Base-by-base conservation (phyloP, 1,140 invertebrate species). In the Ips typographus region DNA sequence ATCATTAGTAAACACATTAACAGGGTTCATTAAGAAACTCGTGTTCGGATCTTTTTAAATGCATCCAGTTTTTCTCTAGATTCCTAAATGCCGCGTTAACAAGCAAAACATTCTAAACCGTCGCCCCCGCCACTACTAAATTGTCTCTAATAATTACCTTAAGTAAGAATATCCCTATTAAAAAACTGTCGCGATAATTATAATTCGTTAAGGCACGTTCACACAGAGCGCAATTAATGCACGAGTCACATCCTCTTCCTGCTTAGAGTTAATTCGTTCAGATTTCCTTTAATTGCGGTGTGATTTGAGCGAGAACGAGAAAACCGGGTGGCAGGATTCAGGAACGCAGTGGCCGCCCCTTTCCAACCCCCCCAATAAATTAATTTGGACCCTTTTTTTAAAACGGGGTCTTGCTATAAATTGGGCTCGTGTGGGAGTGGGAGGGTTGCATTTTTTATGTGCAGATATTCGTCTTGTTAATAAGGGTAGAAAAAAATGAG, bases 161-260 rank as follows among this genome's bases (percentile, higher is more conserved):
- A 79, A 79, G 74, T 77, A 76, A 59, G 72, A 76, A 77, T 78
- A 78, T 79, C 77, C 77, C 75, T 78, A 78, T 78, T 78, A 77
- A 78, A 74, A 75, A 36, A 40, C 22, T 22, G 22, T n/a, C 8
- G 22, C 73, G 73, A 74, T 79, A 78, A 78, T 79, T 78, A 77
- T 72, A 79, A 75, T 78, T 75, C 73, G 76, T 75, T 75, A 74
- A 77, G 76, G 71, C 72, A 69, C 70, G 74, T 78, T 78, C 77
- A 79, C 77, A 77, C 77, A 49, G 6, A 55, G 52, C 74, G 73
- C 74, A 77, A 79, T 79, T 79, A 79, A 58, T 47, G 53, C 53
- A 65, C 65, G 75, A 73, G 77, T 77, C 77, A 77, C 74, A 72
- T 79, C 77, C 77, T 75, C 72, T 79, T 76, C 76, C 76, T 77